phyloP scores from a whole-genome alignment of 1,140 invertebrate species.

The Telenomus remus region DNA sequence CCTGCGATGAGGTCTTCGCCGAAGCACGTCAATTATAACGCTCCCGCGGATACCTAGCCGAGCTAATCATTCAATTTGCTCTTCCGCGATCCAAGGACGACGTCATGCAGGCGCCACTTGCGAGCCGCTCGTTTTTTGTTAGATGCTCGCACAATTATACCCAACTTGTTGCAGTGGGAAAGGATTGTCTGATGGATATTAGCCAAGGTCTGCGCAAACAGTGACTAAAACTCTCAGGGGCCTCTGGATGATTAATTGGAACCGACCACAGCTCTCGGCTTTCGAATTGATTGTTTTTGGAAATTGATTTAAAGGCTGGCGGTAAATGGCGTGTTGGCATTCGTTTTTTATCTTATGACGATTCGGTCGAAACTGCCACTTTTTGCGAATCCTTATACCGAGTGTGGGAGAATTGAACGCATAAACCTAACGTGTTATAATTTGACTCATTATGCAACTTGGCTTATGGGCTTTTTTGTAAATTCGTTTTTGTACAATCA shows the following conservation, averaged over 20 bases:
- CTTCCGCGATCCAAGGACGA: conserved; percentile 51
- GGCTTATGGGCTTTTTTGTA: too few species aligned
- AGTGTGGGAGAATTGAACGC: too few species aligned
- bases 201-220: neutral
- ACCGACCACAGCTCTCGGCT: conserved; percentile 7
- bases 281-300: conserved; percentile 14
- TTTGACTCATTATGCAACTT: too few species aligned
- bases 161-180: conserved; percentile 21
- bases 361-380: neutral
- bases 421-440: too few species aligned
- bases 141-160: conserved; percentile 28
- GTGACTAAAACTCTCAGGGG: conserved; percentile 21
- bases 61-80: conserved; percentile 57
- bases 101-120: conserved; percentile 48
- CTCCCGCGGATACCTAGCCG: conserved; percentile 54
- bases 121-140: neutral
- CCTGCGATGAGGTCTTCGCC: conserved; percentile 39
- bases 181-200: conserved; percentile 18
- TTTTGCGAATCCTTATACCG: neutral
- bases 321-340: neutral
- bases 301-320: conserved; percentile 18
- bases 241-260: conserved; percentile 27
- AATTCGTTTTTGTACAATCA: too few species aligned
- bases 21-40: conserved; percentile 58
- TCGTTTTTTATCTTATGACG: neutral